Base-by-base conservation (phyloP, 2,888 invertebrate species). In the Agonopterix heracliana region DNA sequence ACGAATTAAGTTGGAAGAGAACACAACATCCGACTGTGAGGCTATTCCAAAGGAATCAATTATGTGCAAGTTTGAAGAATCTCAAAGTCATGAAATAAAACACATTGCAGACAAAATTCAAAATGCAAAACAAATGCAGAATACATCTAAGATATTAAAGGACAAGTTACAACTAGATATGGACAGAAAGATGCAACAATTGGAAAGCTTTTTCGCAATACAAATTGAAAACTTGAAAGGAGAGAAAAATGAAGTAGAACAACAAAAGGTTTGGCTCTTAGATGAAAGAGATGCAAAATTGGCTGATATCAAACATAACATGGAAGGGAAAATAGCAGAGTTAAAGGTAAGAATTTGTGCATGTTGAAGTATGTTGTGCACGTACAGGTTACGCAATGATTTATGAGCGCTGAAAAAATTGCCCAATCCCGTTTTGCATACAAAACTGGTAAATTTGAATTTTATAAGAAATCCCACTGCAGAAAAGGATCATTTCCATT, bases 171-270 rank as follows among this genome's bases (percentile, higher is more conserved):
- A 90, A 51, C 62, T 67, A 26, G 78, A 78, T 34, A 89, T 89
- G 71, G 76, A 84, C 34, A 78, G 76, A 44, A 88, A 89, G 57
- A 86, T 90, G 34, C 68, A 79, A 47, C 68, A 80, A 50, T 63
- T 91, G 8, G 79, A 89, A 64, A 68, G 59, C 47, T 74, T 84
- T 8, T 82, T 86, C 60, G 79, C 85, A 17, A 56, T 59, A 10
- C 84, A 89, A 64, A 90, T 89, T 49, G 74, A 84, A 52, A 79
- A 80, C 41, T 75, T 89, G n/a, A 72, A 81, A 55, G 89, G 89
- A 1, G 79, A 87, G 51, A 87, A 86, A 35, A 73, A 85, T 62
- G 86, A 88, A 55, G 77, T 90, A 4, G 85, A 89, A 47, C 74
- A 64, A 40, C 84, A 89, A 56, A 90, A 90, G 58, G 59, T 59